Base-by-base conservation (phyloP, 1,140 invertebrate species). In the Bombus fervidus region DNA sequence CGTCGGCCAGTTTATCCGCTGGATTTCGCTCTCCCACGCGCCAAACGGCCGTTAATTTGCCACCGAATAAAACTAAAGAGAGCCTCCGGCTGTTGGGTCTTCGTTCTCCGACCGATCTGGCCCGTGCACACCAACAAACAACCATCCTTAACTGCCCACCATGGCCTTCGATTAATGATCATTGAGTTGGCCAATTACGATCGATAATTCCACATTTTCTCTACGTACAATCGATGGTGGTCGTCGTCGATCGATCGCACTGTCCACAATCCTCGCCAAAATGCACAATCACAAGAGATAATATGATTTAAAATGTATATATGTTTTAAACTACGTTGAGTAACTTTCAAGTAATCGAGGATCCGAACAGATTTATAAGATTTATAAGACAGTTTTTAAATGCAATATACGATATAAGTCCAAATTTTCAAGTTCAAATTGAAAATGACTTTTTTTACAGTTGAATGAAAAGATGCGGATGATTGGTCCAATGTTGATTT, bases 131-230 rank as follows among this genome's bases (percentile, higher is more conserved):
- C 5, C 15, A 41, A 59, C 43, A 13, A 73, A 81, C 43, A 66
- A 47, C 41, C 74, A 69, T 71, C 73, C 75, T 53, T 53, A 53
- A 53, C 47, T 53, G 47, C 18, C 1, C 47, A 22, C 18, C 47
- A 18, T 53, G 47, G 18, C 47, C 47, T 53, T 53, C 47, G 18
- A 77, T 86, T 86, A 86, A 83, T 74, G 81, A 39, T 69, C 68
- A 74, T 34, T 37, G 81, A 43, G 84, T n/a, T 59, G 79, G 85
- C 86, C 88, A 90, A 90, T 91, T 89, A 89, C 87, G 89, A 85
- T 83, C 76, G 82, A 85, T 88, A 89, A 91, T 91, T 90, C 86
- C 86, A 85, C 73, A 87, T 86, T 87, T 88, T 85, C 78, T 37
- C 71, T 86, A 74, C 79, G 76, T 83, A 79, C 81, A 25, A 57